Evolutionary conservation across 2,888 invertebrate species (phyloP).

Genomic region (Rhabditophanes sp.): DNA sequence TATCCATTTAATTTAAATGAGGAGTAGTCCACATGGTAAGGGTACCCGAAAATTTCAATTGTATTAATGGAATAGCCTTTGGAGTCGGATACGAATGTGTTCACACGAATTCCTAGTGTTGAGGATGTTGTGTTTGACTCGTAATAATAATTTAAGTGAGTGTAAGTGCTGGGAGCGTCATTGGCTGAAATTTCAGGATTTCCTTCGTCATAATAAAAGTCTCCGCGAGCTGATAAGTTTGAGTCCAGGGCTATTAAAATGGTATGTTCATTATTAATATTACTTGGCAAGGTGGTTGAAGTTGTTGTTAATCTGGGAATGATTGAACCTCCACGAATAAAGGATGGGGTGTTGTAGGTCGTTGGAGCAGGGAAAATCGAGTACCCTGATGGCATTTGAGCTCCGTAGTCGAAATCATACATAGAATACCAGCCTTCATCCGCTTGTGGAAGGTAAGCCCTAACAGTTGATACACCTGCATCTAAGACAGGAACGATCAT

Average conservation of each 20-base stretch:
- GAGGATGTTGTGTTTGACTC: no score
- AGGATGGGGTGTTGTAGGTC: conserved; percentile 11
- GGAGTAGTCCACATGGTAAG: conserved; percentile 5
- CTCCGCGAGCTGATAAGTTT: no score
- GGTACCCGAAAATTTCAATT: conserved; percentile 12
- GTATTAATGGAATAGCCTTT: no score
- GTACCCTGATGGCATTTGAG: conserved; percentile 4
- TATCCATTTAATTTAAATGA: conserved; percentile 3
- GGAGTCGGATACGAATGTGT: no score
- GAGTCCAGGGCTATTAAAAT: no score
- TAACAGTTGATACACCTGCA: conserved; percentile 9
- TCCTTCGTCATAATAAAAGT: no score
- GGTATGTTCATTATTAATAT: no score
- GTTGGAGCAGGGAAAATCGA: conserved; percentile 10
- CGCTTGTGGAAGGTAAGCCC: conserved; percentile 41
- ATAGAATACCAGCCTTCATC: conserved; percentile 37
- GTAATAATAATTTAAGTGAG: no score
- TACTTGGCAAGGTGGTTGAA: no score
- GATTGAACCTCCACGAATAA: conserved; percentile 49
- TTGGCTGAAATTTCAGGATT: no score
- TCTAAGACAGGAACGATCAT: conserved; percentile 10
- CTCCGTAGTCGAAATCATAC: conserved; percentile 15
- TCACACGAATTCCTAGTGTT: no score
- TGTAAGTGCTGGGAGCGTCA: no score
- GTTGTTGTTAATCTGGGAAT: conserved; percentile 48